phyloP scores from a whole-genome alignment of 1,140 invertebrate genomes.

The Polypedilum vanderplanki region DNA sequence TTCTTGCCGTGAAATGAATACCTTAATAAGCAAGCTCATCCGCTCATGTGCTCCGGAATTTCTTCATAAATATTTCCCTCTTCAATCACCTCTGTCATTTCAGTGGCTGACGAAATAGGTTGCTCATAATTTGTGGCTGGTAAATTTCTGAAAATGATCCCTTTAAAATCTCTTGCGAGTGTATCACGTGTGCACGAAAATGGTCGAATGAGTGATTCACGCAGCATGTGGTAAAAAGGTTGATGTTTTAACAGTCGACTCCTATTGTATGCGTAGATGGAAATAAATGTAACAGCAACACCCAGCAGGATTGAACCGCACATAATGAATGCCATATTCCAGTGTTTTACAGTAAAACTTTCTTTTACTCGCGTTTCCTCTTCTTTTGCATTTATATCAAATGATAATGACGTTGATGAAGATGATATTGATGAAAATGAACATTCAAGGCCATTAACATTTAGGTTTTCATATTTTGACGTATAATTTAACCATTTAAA shows the following conservation, averaged over 20 bases:
- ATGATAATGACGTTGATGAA: neutral
- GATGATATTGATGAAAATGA: neutral
- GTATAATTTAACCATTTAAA: neutral
- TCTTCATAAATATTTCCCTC: constrained; percentile 16
- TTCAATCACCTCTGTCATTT: neutral
- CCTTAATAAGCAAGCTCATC: neutral
- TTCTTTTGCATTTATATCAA: too few relatives aligned
- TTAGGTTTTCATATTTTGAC: neutral
- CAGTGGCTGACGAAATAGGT: neutral
- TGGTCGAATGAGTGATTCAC: neutral
- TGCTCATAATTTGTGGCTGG: constrained; percentile 24
- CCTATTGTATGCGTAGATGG: neutral
- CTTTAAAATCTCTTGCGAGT: neutral
- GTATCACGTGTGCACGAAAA: neutral
- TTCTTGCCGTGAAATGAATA: neutral
- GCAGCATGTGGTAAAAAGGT: constrained; percentile 20
- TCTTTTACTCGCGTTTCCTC: neutral
- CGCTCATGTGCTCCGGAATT: neutral
- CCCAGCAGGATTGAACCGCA: neutral
- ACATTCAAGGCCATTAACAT: constrained; percentile 11
- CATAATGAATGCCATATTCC: neutral
- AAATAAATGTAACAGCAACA: neutral
- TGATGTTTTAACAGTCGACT: neutral
- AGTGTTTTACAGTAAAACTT: neutral
- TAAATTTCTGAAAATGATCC: neutral